Percentiles rank a stretch among this genome's conserved stretches.
These are phyloP conservation scores for Trematomus loennbergii DNA, from an alignment of 2,113 vertebrate genomes.

Conservation along the genomic window DNA sequence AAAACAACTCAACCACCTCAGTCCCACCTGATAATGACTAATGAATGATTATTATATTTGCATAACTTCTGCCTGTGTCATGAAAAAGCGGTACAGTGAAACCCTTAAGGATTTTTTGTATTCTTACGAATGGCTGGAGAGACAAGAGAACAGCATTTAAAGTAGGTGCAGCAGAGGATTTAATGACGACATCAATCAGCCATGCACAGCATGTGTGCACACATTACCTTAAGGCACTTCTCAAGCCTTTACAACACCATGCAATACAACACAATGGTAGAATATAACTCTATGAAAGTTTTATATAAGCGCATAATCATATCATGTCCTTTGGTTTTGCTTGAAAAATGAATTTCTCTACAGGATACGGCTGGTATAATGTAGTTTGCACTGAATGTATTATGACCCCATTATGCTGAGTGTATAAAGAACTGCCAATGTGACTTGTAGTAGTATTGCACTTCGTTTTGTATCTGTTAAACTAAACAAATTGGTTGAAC, in stretches of 20 bases:
- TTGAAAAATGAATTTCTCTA: not conserved
- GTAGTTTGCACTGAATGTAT: not conserved
- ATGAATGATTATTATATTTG: slow-evolving; percentile 53
- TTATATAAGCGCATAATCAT: not conserved
- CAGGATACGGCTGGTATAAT: not conserved
- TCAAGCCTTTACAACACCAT: not conserved
- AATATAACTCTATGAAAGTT: not conserved
- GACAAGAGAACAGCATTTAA: slow-evolving; percentile 46
- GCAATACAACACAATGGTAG: not conserved
- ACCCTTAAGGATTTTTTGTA: slow-evolving; percentile 2
- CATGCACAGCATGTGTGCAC: not conserved
- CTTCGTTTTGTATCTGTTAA: not conserved
- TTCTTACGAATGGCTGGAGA: slow-evolving; percentile 38
- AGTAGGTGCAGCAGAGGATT: slow-evolving; percentile 32
- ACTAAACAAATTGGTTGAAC: not conserved
- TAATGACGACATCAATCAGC: slow-evolving; percentile 55
- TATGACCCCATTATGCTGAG: not conserved
- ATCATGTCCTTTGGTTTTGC: not conserved
- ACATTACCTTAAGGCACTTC: slow-evolving; percentile 22
- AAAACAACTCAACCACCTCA: slow-evolving; percentile 31
- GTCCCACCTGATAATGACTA: slow-evolving; percentile 48
- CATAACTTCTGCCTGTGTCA: slow-evolving; percentile 42
- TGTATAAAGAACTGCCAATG: not conserved
- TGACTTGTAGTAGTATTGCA: not conserved
- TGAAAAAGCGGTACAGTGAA: slow-evolving; percentile 27